Evolutionary conservation across 2,888 invertebrate species (phyloP).

Genomic region (Blastobasis adustella): DNA sequence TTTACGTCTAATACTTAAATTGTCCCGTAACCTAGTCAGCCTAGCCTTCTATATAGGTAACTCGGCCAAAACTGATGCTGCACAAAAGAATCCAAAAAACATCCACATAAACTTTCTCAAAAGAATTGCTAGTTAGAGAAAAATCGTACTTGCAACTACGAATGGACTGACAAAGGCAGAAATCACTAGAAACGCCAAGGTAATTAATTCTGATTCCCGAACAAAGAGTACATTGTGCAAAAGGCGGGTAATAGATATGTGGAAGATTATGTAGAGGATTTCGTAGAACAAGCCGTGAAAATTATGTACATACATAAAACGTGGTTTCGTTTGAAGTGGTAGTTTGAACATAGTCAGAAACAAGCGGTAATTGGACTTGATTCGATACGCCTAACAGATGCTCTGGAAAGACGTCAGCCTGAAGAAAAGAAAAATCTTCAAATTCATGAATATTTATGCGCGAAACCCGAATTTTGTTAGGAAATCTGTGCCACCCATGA

Average conservation of each 20-base stretch:
- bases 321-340: slow-evolving; percentile 21
- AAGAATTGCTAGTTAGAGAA: too few species aligned
- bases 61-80: background rate
- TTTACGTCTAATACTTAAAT: too few species aligned
- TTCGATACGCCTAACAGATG: slow-evolving; percentile 38
- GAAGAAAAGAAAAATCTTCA: slow-evolving; percentile 7
- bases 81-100: background rate
- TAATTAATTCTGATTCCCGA: slow-evolving; percentile 11
- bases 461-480: slow-evolving; percentile 15
- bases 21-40: too few species aligned
- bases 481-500: slow-evolving; percentile 17
- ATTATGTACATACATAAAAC: slow-evolving; percentile 44
- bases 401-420: slow-evolving; percentile 14
- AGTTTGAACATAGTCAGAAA: slow-evolving; percentile 32
- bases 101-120: background rate
- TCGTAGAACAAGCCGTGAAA: slow-evolving; percentile 38
- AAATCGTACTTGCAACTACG: too few species aligned
- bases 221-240: slow-evolving; percentile 13
- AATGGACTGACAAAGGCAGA: too few species aligned
- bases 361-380: slow-evolving; percentile 47
- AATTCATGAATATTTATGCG: slow-evolving; percentile 23
- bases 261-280: slow-evolving; percentile 19
- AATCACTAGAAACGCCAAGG: background rate
- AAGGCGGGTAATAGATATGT: slow-evolving; percentile 25
- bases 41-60: too few species aligned